Conservation (phyloP, 2,113 vertebrate genomes). For the Vulpes vulpes region DNA sequence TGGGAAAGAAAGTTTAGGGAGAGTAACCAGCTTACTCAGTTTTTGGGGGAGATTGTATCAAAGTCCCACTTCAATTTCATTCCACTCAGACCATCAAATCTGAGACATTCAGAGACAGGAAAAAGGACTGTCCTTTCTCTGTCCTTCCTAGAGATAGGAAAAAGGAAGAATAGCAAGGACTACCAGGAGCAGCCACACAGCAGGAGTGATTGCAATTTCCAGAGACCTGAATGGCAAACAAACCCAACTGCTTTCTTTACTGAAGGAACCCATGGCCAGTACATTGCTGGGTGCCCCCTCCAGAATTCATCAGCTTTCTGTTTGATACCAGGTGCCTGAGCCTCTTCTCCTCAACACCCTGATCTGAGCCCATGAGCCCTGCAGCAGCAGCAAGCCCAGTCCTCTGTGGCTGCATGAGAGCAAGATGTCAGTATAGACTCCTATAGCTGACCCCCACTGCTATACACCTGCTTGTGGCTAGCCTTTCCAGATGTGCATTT, state of each 20-base stretch:
- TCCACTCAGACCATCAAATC: neutral
- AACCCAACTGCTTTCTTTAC: neutral
- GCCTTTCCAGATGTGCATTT: neutral
- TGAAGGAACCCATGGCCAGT: neutral
- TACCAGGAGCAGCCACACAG: neutral
- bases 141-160: neutral
- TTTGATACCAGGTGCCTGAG: neutral
- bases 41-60: neutral
- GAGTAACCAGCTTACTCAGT: neutral
- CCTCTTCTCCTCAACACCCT: neutral
- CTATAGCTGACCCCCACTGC: neutral
- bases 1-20: neutral
- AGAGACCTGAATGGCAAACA: neutral
- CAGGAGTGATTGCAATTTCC: neutral
- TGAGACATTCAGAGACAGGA: neutral
- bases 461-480: neutral
- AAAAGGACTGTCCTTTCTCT: too few relatives aligned
- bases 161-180: neutral
- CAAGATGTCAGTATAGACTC: neutral
- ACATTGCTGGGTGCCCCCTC: neutral
- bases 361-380: neutral
- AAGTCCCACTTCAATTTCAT: neutral
- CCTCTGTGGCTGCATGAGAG: neutral
- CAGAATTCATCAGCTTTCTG: neutral
- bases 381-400: neutral